Evolutionary conservation across 2,113 vertebrate genomes (phyloP).

Genomic region (Albula goreensis): DNA sequence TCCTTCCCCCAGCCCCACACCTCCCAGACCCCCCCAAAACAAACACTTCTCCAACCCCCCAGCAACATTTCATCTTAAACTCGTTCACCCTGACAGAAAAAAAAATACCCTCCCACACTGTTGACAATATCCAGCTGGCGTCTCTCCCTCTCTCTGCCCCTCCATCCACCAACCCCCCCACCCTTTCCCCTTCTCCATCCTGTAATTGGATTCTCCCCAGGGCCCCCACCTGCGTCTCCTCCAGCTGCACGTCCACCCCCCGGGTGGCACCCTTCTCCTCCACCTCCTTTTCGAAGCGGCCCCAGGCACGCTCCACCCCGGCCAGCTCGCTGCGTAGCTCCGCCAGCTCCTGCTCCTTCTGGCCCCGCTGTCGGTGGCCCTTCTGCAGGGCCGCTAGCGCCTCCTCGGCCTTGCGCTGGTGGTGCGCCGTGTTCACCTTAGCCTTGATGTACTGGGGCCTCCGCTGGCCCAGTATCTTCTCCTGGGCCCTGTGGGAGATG

Average conservation of each 20-base stretch:
- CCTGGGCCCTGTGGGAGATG: constrained; percentile 71
- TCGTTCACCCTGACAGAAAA: constrained; percentile 6
- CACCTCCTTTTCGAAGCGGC: constrained; percentile 70
- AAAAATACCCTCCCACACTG: background rate
- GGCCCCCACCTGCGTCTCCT: constrained; percentile 77
- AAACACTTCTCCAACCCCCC: background rate
- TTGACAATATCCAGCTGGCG: constrained; percentile 1
- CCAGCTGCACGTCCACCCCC: constrained; percentile 71
- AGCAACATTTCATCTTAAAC: constrained; percentile 7
- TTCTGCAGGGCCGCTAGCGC: constrained; percentile 64
- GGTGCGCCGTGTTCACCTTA: constrained; percentile 86
- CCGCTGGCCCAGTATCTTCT: constrained; percentile 74
- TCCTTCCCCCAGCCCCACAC: background rate
- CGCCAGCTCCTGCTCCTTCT: constrained; percentile 73
- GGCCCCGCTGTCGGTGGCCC: constrained; percentile 61
- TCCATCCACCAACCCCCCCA: background rate
- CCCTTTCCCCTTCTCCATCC: background rate
- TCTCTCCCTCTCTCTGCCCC: background rate
- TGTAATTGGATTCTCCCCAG: background rate
- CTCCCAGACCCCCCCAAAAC: background rate
- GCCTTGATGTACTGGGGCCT: constrained; percentile 84
- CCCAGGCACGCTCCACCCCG: constrained; percentile 75
- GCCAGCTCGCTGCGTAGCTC: constrained; percentile 69
- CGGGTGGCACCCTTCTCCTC: constrained; percentile 59
- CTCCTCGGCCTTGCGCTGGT: constrained; percentile 77